These are phyloP conservation scores for Achroia grisella DNA, from an alignment of 1,140 invertebrate genomes.

Conservation along the genomic window DNA sequence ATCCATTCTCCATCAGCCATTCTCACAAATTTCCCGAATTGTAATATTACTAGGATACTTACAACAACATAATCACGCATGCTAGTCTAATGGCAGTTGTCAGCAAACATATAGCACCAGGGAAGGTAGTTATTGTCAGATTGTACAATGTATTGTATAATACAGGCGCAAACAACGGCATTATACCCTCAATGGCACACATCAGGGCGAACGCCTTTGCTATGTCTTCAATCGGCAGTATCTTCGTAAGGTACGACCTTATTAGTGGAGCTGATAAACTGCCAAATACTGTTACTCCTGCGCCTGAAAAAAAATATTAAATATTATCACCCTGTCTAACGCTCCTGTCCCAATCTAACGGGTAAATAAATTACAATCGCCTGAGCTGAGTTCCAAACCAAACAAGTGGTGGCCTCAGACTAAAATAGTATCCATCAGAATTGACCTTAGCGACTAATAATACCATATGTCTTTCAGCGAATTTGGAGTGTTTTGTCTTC, in stretches of 20 bases:
- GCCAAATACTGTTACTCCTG: constrained; percentile 70
- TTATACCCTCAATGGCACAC: constrained; percentile 76
- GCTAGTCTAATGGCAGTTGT: constrained; percentile 58
- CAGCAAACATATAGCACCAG: constrained; percentile 75
- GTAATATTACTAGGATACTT: constrained; percentile 37
- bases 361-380: too few relatives aligned
- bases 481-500: too few relatives aligned
- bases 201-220: constrained; percentile 80
- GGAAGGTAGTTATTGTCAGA: constrained; percentile 67
- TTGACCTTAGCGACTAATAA: too few relatives aligned
- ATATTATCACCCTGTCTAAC: not conserved
- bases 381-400: too few relatives aligned
- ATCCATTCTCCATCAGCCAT: too few relatives aligned
- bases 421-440: too few relatives aligned
- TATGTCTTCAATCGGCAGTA: constrained; percentile 77
- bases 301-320: constrained; percentile 49
- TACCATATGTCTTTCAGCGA: too few relatives aligned
- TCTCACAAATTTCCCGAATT: too few relatives aligned
- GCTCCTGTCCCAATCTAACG: too few relatives aligned
- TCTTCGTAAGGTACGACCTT: constrained; percentile 79
- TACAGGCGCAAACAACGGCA: constrained; percentile 75
- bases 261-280: constrained; percentile 76
- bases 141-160: constrained; percentile 78
- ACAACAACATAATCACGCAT: constrained; percentile 67
- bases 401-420: too few relatives aligned